phyloP scores from a whole-genome alignment of 2,113 vertebrate genomes.

The Cathartes aura region DNA sequence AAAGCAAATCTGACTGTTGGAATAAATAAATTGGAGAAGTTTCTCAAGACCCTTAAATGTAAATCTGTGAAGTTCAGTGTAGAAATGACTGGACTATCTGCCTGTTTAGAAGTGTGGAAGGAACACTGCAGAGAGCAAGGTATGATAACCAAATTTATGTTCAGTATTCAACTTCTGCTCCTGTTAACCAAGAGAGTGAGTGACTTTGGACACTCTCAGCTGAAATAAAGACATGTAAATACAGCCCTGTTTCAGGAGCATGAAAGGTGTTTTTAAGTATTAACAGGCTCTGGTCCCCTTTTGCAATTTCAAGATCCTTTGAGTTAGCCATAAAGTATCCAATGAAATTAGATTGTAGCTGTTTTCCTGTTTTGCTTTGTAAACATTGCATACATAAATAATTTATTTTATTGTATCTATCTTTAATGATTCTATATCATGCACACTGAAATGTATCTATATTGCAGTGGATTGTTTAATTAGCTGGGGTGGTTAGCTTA shows the following conservation, averaged over 20 bases:
- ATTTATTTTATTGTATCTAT: background rate
- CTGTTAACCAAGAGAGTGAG: background rate
- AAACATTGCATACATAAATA: background rate
- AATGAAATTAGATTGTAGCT: background rate
- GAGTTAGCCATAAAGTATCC: background rate
- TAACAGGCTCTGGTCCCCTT: background rate
- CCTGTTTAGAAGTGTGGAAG: constrained; percentile 40
- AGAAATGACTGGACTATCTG: constrained; percentile 47
- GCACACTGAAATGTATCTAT: background rate
- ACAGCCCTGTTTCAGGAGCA: background rate
- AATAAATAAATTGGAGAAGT: constrained; percentile 65
- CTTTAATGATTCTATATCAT: background rate
- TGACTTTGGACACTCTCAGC: background rate
- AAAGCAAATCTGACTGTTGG: constrained; percentile 55
- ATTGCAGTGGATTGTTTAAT: background rate
- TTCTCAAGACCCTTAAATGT: constrained; percentile 68
- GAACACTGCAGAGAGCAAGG: constrained; percentile 54
- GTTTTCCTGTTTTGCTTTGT: background rate
- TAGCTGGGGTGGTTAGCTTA: background rate
- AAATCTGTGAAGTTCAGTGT: constrained; percentile 60
- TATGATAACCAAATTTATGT: background rate
- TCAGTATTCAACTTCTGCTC: background rate
- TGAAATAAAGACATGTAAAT: background rate
- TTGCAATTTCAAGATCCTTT: background rate
- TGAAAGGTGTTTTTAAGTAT: background rate